Conservation (phyloP, 2,113 vertebrate genomes). For the Percina caprodes region DNA sequence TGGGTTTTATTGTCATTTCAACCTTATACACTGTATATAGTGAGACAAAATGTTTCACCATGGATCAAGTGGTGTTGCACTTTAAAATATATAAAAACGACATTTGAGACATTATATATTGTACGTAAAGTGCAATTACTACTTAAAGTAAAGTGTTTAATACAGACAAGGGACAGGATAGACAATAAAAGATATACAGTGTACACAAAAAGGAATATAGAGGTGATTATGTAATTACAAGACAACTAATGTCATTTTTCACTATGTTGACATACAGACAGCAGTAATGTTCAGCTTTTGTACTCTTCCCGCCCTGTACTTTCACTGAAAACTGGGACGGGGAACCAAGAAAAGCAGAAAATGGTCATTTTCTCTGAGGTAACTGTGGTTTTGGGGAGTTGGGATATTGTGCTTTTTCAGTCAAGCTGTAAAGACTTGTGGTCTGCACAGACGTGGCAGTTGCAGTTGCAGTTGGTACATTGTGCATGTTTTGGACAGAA, state of each 20-base stretch:
- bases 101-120: no score
- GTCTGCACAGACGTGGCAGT: conserved; percentile 63
- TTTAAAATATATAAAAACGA: no score
- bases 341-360: conserved; percentile 32
- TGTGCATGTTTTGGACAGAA: conserved; percentile 55
- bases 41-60: no score
- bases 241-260: conserved; percentile 19
- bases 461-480: conserved; percentile 56
- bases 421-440: conserved; percentile 57
- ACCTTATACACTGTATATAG: no score
- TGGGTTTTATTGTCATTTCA: no score
- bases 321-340: conserved; percentile 18
- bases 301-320: conserved; percentile 26
- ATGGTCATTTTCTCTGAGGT: conserved; percentile 41
- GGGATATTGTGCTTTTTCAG: conserved; percentile 52
- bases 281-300: not conserved
- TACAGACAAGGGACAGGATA: no score
- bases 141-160: no score
- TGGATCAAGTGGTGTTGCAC: no score
- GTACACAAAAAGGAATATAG: conserved; percentile 21
- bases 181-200: not conserved
- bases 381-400: conserved; percentile 48
- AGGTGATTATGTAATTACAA: conserved; percentile 28
- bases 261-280: conserved; percentile 29
- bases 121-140: no score